Percentiles rank a stretch among this genome's conserved stretches.
phyloP scores from a whole-genome alignment of 2,888 invertebrate genomes.

The Plemyria rubiginata region DNA sequence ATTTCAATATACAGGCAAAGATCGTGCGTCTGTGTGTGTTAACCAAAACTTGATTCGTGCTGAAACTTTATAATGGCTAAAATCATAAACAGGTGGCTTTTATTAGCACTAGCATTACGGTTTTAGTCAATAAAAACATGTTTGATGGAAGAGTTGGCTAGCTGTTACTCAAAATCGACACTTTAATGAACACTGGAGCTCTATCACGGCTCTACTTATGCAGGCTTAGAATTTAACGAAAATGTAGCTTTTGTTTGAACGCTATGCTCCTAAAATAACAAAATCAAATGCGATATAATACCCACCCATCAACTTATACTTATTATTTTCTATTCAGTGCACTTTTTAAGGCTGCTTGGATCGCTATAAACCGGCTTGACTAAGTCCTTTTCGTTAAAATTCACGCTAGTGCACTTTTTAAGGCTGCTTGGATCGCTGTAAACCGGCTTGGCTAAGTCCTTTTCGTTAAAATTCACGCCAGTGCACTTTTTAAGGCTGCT shows the following conservation, averaged over 20 bases:
- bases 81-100: constrained; percentile 39
- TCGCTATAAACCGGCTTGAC: background rate
- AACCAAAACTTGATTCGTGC: constrained; percentile 47
- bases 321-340: too few species aligned
- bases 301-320: too few species aligned
- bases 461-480: too few species aligned
- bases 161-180: background rate
- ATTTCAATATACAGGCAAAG: constrained; percentile 59
- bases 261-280: background rate
- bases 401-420: too few species aligned
- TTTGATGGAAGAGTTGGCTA: constrained; percentile 9
- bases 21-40: constrained; percentile 50
- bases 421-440: background rate
- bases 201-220: background rate
- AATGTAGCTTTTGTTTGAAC: background rate
- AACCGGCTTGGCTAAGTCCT: background rate
- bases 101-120: constrained; percentile 32
- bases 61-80: constrained; percentile 34
- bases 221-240: background rate
- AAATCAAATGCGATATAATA: too few species aligned
- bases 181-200: background rate
- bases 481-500: background rate
- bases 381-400: background rate
- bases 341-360: background rate
- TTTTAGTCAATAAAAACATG: constrained; percentile 18